Base-by-base conservation (phyloP, 2,113 vertebrate species). In the Lichenostomus cassidix region DNA sequence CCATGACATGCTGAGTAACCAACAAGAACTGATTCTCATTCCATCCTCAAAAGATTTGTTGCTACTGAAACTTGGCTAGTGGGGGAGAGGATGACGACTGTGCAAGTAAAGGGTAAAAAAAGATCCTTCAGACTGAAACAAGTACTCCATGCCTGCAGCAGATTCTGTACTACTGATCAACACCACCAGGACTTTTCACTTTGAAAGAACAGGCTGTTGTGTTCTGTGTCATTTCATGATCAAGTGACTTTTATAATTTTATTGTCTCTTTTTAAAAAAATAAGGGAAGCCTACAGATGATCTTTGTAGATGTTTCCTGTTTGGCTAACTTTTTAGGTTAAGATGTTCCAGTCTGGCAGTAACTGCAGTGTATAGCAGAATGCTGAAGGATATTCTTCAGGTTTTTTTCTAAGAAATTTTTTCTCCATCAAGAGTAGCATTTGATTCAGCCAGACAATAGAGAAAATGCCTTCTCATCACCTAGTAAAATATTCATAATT, bases 1-100 rank as follows among this genome's bases (percentile, higher is more conserved):
- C 28, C 6, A 7, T 0, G 0, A 41, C 0, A 0, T n/a, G 9
- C 47, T 87, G 35, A 33, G 11, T 58, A 42, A 88, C 23, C 12
- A 49, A 25, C 0, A 3, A 64, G 19, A 89, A 52, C 33, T 71
- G 9, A 7, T 65, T 63, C 39, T 63, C 12, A 56, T 94, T 64
- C 21, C 11, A 12, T 76, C 68, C 41, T 76, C 58, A 49, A 68
- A 56, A 63, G 27, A n/a, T 28, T 42, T 70, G 4, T 49, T 53
- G 9, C 29, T 70, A 13, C 15, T 82, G 44, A n/a, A 81, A 70
- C 31, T 41, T 82, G 1, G 22, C 27, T 76, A 7, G 11, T 13
- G 3, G 13, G 18, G 12, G 3, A 78, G 10, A 49, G 21, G 5
- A 75, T 6, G 14, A 42, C 8, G 84, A 29, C 17, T 50, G 31